These are phyloP conservation scores for Lottia scabra DNA, from an alignment of 2,888 invertebrate genomes.

Conservation along the genomic window DNA sequence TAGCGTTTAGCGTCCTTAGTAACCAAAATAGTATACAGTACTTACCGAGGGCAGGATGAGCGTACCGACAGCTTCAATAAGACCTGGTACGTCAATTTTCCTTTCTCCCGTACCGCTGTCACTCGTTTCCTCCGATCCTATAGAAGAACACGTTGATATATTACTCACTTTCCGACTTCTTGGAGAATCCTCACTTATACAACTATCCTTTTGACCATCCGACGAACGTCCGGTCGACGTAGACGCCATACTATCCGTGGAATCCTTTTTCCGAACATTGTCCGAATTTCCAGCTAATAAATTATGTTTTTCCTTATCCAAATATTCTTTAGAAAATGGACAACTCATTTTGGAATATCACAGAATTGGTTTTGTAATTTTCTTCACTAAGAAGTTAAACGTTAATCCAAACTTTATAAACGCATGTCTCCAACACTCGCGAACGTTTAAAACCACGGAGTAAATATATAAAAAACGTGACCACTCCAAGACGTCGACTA, in stretches of 20 bases:
- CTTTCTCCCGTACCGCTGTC: constrained; percentile 29
- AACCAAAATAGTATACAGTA: constrained; percentile 15
- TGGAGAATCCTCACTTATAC: constrained; percentile 20
- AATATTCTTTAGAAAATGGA: background rate
- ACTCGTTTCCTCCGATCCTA: constrained; percentile 49
- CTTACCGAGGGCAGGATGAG: constrained; percentile 58
- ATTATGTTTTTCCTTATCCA: background rate
- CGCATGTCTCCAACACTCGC: too few relatives aligned
- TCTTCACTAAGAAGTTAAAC: too few relatives aligned
- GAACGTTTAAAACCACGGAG: too few relatives aligned
- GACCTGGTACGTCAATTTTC: constrained; percentile 49
- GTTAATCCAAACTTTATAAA: too few relatives aligned
- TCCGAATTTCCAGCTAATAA: background rate
- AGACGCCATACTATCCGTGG: background rate
- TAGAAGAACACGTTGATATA: constrained; percentile 50
- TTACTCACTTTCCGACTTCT: constrained; percentile 46
- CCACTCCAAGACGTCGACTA: too few relatives aligned
- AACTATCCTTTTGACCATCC: constrained; percentile 16
- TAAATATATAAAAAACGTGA: too few relatives aligned
- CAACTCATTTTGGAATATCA: background rate
- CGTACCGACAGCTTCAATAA: constrained; percentile 59
- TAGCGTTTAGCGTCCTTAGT: too few relatives aligned
- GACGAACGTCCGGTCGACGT: background rate
- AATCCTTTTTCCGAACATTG: constrained; percentile 1
- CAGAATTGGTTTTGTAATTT: too few relatives aligned